phyloP scores from a whole-genome alignment of 2,797 vertebrate genomes.

The Danio aesculapii region DNA sequence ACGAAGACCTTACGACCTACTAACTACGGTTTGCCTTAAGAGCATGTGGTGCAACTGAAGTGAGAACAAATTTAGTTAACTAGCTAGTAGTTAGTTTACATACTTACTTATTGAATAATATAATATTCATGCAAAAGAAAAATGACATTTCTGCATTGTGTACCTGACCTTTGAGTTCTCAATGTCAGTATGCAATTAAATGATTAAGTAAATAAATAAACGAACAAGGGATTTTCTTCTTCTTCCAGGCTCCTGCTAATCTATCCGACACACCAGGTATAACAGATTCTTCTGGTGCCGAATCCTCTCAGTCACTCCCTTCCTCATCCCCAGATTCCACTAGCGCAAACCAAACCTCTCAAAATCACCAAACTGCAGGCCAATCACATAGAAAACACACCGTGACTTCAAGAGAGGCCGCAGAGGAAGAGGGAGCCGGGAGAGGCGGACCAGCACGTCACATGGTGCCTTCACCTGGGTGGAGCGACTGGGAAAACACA shows the following conservation, averaged over 20 bases:
- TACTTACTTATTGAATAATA: too few relatives aligned
- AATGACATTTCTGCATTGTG: too few relatives aligned
- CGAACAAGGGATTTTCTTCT: background rate
- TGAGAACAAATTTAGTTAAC: too few relatives aligned
- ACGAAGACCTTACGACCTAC: too few relatives aligned
- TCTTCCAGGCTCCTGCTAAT: slow-evolving; percentile 43
- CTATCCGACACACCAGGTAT: slow-evolving; percentile 4
- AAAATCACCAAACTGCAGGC: slow-evolving; percentile 28
- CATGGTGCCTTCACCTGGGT: slow-evolving; percentile 53
- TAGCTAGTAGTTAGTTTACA: too few relatives aligned
- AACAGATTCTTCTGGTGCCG: slow-evolving; percentile 11
- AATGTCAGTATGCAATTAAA: background rate
- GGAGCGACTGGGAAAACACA: slow-evolving; percentile 69
- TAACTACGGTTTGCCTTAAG: too few relatives aligned
- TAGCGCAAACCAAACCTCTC: slow-evolving; percentile 31
- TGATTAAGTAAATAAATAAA: background rate
- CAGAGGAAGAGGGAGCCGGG: slow-evolving; percentile 67
- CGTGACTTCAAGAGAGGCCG: slow-evolving; percentile 63
- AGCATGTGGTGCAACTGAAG: too few relatives aligned
- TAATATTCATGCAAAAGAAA: too few relatives aligned
- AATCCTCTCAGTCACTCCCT: background rate
- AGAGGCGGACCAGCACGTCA: slow-evolving; percentile 54
- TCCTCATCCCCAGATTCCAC: slow-evolving; percentile 37
- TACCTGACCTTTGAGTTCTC: too few relatives aligned
- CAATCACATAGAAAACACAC: slow-evolving; percentile 63